Percentiles rank a stretch among this genome's conserved stretches.
Conservation (phyloP, 2,797 vertebrate species). For the Coranthus polyacanthus region DNA sequence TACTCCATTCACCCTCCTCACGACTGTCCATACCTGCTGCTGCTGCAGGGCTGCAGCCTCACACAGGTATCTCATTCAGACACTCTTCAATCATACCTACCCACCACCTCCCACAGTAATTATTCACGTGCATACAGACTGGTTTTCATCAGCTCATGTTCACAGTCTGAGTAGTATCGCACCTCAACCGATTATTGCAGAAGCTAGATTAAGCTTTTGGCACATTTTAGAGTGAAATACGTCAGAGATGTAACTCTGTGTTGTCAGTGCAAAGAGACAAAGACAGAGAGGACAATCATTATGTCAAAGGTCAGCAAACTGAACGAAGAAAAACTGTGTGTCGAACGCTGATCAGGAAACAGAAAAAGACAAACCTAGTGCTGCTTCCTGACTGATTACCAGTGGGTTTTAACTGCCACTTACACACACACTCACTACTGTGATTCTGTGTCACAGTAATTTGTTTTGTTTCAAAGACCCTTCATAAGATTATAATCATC, state of each 20-base stretch:
- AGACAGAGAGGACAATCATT: slow-evolving; percentile 19
- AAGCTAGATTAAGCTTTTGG: neutral
- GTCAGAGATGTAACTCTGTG: slow-evolving; percentile 8
- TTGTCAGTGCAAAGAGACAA: slow-evolving; percentile 18
- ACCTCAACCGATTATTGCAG: too few species aligned
- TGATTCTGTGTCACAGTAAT: slow-evolving; percentile 17
- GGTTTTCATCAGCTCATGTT: neutral
- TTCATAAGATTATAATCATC: slow-evolving; percentile 22
- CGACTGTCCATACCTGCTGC: slow-evolving; percentile 87
- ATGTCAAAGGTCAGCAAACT: slow-evolving; percentile 37
- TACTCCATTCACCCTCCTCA: slow-evolving; percentile 88
- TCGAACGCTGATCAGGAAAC: slow-evolving; percentile 78
- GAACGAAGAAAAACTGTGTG: slow-evolving; percentile 13
- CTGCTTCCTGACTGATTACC: slow-evolving; percentile 82
- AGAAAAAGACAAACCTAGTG: slow-evolving; percentile 63
- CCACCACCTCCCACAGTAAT: neutral
- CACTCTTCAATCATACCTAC: slow-evolving; percentile 8
- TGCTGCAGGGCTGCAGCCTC: slow-evolving; percentile 85
- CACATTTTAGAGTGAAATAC: neutral
- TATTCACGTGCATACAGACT: neutral
- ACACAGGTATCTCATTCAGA: slow-evolving; percentile 80
- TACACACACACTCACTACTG: slow-evolving; percentile 7
- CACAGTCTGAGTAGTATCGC: too few species aligned
- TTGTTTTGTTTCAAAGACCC: slow-evolving; percentile 39
- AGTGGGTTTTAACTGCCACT: slow-evolving; percentile 31